A percentile compares a stretch with the other conserved stretches of the same genome.
Evolutionary conservation across 2,888 invertebrate genomes (phyloP).

Genomic region (Cheiracanthium punctorium): DNA sequence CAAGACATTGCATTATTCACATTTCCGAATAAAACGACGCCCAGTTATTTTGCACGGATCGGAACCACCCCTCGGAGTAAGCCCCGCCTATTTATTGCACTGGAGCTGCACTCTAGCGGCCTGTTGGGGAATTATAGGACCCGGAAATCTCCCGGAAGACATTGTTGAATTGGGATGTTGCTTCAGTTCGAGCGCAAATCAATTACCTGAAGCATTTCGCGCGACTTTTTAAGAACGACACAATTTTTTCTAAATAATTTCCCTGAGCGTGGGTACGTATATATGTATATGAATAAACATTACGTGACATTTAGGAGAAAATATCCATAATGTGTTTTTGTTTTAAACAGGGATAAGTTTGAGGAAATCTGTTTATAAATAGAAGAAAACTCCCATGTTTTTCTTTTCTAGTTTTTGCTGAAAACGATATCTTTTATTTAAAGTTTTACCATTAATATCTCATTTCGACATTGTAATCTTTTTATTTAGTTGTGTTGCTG

Average conservation of each 20-base stretch:
- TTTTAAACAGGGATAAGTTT: neutral
- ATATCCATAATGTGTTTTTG: neutral
- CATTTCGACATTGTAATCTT: too few species aligned
- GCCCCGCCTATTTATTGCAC: conserved; percentile 17
- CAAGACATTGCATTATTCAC: conserved; percentile 34
- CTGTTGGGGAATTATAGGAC: conserved; percentile 21
- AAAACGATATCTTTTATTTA: too few species aligned
- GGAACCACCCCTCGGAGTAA: conserved; percentile 30
- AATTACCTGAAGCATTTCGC: neutral
- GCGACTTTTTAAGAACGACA: neutral
- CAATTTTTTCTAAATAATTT: neutral
- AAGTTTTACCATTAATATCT: too few species aligned
- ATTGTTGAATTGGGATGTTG: conserved; percentile 8
- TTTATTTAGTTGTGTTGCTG: too few species aligned
- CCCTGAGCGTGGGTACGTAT: neutral
- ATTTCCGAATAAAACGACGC: conserved; percentile 67
- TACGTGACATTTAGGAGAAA: neutral
- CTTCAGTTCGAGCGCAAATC: neutral
- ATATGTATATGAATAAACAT: neutral
- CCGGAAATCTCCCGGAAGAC: conserved; percentile 27
- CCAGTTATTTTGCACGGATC: conserved; percentile 56
- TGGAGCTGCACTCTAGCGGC: conserved; percentile 44
- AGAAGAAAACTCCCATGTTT: too few species aligned
- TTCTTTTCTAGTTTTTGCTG: too few species aligned
- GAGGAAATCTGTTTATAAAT: neutral